Conservation (phyloP, 2,113 vertebrate species). For the Zosterops hypoxanthus region DNA sequence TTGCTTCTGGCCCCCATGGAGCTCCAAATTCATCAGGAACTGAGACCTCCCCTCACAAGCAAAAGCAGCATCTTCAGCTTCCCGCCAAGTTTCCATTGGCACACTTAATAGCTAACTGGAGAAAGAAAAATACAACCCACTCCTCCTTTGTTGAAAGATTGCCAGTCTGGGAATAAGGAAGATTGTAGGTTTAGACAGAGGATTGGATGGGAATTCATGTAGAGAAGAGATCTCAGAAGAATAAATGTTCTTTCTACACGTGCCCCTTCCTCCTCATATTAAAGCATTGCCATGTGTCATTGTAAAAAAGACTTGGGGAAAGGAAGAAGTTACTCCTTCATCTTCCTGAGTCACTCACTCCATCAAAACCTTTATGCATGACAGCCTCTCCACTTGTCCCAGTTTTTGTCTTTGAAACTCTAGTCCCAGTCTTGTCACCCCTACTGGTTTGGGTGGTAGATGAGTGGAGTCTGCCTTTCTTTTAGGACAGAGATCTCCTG, state of each 20-base stretch:
- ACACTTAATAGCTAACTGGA: conserved; percentile 42
- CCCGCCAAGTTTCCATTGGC: conserved; percentile 63
- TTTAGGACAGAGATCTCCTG: not conserved
- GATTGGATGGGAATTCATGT: conserved; percentile 15
- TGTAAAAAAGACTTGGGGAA: not conserved
- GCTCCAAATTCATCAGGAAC: not conserved
- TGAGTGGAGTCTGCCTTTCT: not conserved
- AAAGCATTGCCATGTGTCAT: not conserved
- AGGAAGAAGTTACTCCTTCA: not conserved
- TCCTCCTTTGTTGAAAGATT: conserved; percentile 42
- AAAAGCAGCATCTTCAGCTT: conserved; percentile 27
- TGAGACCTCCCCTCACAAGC: not conserved
- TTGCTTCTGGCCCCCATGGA: not conserved
- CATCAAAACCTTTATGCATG: not conserved
- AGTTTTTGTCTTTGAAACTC: not conserved
- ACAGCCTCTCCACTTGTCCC: not conserved
- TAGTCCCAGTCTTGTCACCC: not conserved
- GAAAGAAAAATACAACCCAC: conserved; percentile 60
- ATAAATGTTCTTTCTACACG: not conserved
- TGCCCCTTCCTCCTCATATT: not conserved
- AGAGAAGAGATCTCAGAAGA: conserved; percentile 24
- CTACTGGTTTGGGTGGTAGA: not conserved
- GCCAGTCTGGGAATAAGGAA: conserved; percentile 42
- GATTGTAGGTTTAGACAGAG: conserved; percentile 25
- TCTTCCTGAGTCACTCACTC: not conserved